Percentiles rank a stretch among this genome's conserved stretches.
Conservation (phyloP, 2,888 invertebrate species). For the Ophion ellenae region DNA sequence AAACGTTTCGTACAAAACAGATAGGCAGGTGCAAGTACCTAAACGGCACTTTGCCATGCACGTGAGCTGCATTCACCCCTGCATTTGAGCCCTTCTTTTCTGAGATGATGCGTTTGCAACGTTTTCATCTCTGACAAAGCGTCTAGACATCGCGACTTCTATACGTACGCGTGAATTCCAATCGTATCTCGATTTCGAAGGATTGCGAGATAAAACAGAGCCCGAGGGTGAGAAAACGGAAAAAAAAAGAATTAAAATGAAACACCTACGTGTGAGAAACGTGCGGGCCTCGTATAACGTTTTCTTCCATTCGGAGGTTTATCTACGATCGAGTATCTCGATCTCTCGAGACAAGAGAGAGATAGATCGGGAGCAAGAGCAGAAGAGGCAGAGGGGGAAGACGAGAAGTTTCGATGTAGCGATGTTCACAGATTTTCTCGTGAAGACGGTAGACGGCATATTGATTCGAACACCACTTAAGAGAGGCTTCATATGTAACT, state of each 20-base stretch:
- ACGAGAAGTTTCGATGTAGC: neutral
- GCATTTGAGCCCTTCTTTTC: neutral
- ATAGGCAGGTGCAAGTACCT: no score
- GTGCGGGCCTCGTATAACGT: neutral
- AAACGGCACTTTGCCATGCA: neutral
- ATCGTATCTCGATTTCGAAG: neutral
- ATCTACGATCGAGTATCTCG: neutral
- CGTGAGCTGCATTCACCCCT: neutral
- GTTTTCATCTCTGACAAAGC: neutral
- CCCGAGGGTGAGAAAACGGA: neutral
- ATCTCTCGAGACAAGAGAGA: neutral
- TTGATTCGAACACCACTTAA: slow-evolving; percentile 46
- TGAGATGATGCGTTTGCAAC: neutral
- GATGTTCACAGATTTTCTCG: neutral
- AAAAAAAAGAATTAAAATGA: neutral
- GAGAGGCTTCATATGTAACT: no score
- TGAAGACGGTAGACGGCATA: neutral
- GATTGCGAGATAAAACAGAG: neutral
- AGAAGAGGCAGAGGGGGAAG: neutral
- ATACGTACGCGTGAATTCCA: neutral
- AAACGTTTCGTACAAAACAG: no score
- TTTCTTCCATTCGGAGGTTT: neutral
- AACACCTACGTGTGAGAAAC: neutral
- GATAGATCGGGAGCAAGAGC: neutral
- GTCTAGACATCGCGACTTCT: neutral